These are phyloP conservation scores for Pristiophorus japonicus DNA, from an alignment of 2,113 vertebrate species.

Conservation along the genomic window DNA sequence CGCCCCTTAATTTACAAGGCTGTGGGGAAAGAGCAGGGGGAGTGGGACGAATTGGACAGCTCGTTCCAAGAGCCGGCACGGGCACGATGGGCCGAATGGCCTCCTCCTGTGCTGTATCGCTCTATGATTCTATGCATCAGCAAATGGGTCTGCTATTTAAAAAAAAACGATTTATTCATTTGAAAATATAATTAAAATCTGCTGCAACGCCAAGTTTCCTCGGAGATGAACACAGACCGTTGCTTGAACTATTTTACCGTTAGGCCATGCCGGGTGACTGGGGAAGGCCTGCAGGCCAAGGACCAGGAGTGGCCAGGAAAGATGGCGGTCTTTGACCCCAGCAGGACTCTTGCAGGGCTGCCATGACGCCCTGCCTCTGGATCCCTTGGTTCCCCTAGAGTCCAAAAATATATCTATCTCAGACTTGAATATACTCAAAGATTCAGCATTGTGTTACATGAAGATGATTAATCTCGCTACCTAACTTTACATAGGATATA, in stretches of 20 bases:
- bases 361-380: not conserved
- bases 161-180: not conserved
- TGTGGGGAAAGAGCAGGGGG: too few relatives aligned
- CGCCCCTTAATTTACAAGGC: not conserved
- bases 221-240: not conserved
- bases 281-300: not conserved
- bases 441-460: too few relatives aligned
- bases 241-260: not conserved
- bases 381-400: too few relatives aligned
- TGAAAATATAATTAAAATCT: not conserved
- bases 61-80: not conserved
- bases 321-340: not conserved
- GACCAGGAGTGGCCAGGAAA: not conserved
- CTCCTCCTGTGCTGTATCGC: not conserved
- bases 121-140: not conserved
- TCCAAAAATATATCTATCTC: too few relatives aligned
- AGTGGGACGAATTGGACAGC: not conserved
- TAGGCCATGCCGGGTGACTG: not conserved
- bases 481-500: too few relatives aligned
- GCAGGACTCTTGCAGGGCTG: not conserved
- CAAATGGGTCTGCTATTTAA: not conserved
- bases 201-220: not conserved
- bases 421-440: too few relatives aligned
- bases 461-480: not conserved
- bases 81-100: not conserved